Percentiles rank a stretch among this genome's conserved stretches.
Evolutionary conservation across 2,797 vertebrate genomes (phyloP).

Genomic region (Pseudochromis fuscus): DNA sequence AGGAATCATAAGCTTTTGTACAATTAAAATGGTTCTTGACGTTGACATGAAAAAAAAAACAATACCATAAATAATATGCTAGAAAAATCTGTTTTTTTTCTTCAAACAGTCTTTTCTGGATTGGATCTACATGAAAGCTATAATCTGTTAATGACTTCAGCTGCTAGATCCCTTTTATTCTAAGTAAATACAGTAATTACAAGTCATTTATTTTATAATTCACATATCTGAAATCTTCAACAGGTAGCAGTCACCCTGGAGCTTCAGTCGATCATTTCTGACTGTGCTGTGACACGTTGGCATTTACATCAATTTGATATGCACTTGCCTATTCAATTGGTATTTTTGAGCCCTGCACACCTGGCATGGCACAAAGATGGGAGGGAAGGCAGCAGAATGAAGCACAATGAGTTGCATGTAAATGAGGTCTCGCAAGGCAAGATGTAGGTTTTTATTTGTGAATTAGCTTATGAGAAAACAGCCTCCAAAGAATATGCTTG

Average conservation of each 20-base stretch:
- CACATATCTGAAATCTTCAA: constrained; percentile 8
- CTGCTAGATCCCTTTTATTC: background rate
- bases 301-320: constrained; percentile 45
- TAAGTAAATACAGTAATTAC: constrained; percentile 24
- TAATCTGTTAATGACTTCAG: constrained; percentile 27
- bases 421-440: constrained; percentile 41
- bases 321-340: constrained; percentile 21
- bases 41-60: background rate
- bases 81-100: background rate
- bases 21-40: constrained; percentile 11
- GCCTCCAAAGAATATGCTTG: constrained; percentile 28
- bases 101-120: background rate
- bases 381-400: constrained; percentile 21
- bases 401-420: constrained; percentile 47
- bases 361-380: constrained; percentile 23
- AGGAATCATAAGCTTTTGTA: background rate
- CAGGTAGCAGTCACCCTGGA: constrained; percentile 1
- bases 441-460: constrained; percentile 44
- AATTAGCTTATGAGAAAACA: constrained; percentile 39
- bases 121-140: constrained; percentile 16
- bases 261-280: constrained; percentile 21
- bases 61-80: background rate
- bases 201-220: constrained; percentile 30
- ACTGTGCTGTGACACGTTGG: constrained; percentile 29
- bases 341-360: constrained; percentile 23